Evolutionary conservation across 2,888 invertebrate species (phyloP).

Genomic region (Vesta saturnalis): DNA sequence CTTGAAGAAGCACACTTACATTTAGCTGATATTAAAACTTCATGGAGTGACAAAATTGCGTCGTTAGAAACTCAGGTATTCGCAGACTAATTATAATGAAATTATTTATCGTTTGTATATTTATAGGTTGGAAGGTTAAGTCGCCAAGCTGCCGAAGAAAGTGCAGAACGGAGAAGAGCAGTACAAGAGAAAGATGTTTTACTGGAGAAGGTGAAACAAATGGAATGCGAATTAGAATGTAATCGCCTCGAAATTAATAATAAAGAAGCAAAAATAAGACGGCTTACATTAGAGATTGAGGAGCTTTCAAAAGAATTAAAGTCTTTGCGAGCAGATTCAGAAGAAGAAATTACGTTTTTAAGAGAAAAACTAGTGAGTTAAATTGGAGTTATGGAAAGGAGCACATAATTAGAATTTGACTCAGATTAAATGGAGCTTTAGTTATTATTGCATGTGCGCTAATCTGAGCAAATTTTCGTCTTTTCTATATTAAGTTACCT

Average conservation of each 20-base stretch:
- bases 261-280: constrained; percentile 76
- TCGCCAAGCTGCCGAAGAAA: constrained; percentile 86
- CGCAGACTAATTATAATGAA: constrained; percentile 14
- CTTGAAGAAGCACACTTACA: constrained; percentile 88
- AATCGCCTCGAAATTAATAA: constrained; percentile 72
- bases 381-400: too few relatives aligned
- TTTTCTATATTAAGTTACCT: background rate
- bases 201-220: constrained; percentile 70
- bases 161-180: constrained; percentile 79
- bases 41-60: constrained; percentile 92
- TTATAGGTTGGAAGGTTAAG: constrained; percentile 78
- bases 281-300: constrained; percentile 78
- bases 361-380: constrained; percentile 69
- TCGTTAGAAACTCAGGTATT: constrained; percentile 87
- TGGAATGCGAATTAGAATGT: constrained; percentile 74
- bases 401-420: too few relatives aligned
- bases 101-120: background rate
- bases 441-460: background rate
- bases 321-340: constrained; percentile 63
- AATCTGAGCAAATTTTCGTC: background rate
- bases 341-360: constrained; percentile 66
- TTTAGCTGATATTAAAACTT: constrained; percentile 87
- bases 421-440: too few relatives aligned
- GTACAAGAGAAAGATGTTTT: constrained; percentile 74
- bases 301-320: constrained; percentile 74